Percentiles rank a stretch among this genome's conserved stretches.
phyloP scores from a whole-genome alignment of 2,113 vertebrate species.

The Oreocharis arfaki region DNA sequence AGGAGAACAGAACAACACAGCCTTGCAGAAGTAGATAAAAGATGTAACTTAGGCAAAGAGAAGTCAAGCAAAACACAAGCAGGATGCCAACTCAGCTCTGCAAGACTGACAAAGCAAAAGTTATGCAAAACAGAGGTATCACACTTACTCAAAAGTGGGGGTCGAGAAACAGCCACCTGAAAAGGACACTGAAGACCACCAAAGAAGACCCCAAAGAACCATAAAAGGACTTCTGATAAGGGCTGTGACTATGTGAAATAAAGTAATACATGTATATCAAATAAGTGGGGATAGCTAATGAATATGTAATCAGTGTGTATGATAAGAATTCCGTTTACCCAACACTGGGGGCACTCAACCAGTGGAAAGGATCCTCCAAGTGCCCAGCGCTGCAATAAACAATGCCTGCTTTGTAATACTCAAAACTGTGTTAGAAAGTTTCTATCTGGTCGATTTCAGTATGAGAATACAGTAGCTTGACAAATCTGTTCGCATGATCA shows the following conservation, averaged over 20 bases:
- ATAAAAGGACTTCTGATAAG: background rate
- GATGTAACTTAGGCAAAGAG: background rate
- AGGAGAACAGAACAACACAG: background rate
- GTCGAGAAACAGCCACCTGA: background rate
- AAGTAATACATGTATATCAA: background rate
- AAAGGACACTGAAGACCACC: background rate
- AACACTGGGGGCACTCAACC: background rate
- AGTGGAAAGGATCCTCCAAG: background rate
- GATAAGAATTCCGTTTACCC: background rate
- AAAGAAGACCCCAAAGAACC: background rate
- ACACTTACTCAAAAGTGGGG: background rate
- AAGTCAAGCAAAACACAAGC: background rate
- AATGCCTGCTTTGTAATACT: background rate
- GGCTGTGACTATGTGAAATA: background rate
- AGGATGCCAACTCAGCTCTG: background rate
- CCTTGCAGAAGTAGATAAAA: background rate
- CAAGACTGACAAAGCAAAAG: background rate
- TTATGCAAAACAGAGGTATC: background rate
- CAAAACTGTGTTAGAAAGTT: background rate
- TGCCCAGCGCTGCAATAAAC: background rate
- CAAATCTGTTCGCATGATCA: background rate
- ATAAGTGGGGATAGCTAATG: background rate
- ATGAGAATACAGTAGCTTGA: background rate
- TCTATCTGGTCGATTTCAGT: background rate
- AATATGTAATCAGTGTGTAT: background rate